Evolutionary conservation across 2,888 invertebrate genomes (phyloP), one percentile per base, ranked within the genome.

Genomic region (Geophilus truncorum): DNA sequence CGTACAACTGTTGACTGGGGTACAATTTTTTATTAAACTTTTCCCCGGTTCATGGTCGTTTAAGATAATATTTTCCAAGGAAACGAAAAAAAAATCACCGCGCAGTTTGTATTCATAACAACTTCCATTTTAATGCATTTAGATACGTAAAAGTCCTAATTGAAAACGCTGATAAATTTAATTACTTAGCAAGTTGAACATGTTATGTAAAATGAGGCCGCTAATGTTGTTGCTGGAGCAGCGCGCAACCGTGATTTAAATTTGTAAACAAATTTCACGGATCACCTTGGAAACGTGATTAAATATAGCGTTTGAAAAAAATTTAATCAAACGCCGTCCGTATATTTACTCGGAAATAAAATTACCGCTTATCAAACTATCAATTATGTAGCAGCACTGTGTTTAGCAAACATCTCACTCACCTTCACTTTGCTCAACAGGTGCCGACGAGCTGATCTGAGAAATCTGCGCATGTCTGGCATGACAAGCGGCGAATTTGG

Each of bases 401-500:
- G 70, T 28, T 28, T 28, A 70, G 28, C 28, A 70, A 70, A 28
- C 23, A 70, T 28, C 70, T 70, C 23, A 70, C 70, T 70, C 70
- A 70, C 70, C 70, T 70, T 70, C 70, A 70, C 70, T 70, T 70
- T 70, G 70, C 6, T 25, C 70, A 70, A 70, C 70, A 70, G 70
- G 70, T 70, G 70, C 70, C 10, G 28, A 28, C 0, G 70, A 28
- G 12, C 25, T 70, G 28, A 23, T 70, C 28, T 18, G 51, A 21
- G 28, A 25, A 12, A 10, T 6, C 15, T 70, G 25, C 5, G 70
- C 70, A 70, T 28, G 28, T 12, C 36, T 18, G 0, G 77, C 32
- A 10, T 77, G 83, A 79, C 84, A 84, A 21, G 62, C 70, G 18
- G 81, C 78, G 57, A 84, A 84, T 18, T 83, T 83, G 36, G 81